These are phyloP conservation scores for Idaea biselata DNA, from an alignment of 2,888 invertebrate species.

Conservation along the genomic window DNA sequence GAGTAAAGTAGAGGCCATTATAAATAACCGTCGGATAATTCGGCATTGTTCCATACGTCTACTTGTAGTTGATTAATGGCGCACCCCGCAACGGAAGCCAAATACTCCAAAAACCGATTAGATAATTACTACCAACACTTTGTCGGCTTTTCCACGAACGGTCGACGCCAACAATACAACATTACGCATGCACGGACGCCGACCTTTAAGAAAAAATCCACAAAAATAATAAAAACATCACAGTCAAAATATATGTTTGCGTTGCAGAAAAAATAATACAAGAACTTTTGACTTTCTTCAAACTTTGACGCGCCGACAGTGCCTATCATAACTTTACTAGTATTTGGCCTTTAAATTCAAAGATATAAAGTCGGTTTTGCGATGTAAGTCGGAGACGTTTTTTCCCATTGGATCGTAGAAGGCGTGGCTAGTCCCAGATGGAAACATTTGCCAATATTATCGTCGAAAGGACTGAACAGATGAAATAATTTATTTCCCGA, in stretches of 20 bases:
- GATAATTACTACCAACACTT: slow-evolving; percentile 65
- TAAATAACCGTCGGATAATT: slow-evolving; percentile 26
- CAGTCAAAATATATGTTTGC: slow-evolving; percentile 79
- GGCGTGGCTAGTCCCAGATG: slow-evolving; percentile 77
- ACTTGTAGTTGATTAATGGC: slow-evolving; percentile 68
- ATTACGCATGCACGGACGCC: slow-evolving; percentile 58
- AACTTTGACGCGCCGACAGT: slow-evolving; percentile 67
- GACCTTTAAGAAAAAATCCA: slow-evolving; percentile 64
- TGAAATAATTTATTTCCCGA: slow-evolving; percentile 79
- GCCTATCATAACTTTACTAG: slow-evolving; percentile 27
- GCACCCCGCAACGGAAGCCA: slow-evolving; percentile 68
- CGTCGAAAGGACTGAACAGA: slow-evolving; percentile 77
- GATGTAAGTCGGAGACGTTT: slow-evolving; percentile 14
- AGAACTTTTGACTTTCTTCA: slow-evolving; percentile 66
- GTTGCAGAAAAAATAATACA: slow-evolving; percentile 65
- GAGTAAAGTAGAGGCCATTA: slow-evolving; percentile 15
- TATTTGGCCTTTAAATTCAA: neutral
- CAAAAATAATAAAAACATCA: slow-evolving; percentile 81
- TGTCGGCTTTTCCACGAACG: slow-evolving; percentile 70
- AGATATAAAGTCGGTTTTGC: neutral
- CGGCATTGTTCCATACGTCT: slow-evolving; percentile 29
- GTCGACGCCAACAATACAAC: slow-evolving; percentile 37
- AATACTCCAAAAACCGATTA: slow-evolving; percentile 71
- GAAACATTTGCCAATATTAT: slow-evolving; percentile 81
- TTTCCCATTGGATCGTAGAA: slow-evolving; percentile 54